Evolutionary conservation across 2,797 vertebrate genomes (phyloP).

Genomic region (Manis pentadactyla): DNA sequence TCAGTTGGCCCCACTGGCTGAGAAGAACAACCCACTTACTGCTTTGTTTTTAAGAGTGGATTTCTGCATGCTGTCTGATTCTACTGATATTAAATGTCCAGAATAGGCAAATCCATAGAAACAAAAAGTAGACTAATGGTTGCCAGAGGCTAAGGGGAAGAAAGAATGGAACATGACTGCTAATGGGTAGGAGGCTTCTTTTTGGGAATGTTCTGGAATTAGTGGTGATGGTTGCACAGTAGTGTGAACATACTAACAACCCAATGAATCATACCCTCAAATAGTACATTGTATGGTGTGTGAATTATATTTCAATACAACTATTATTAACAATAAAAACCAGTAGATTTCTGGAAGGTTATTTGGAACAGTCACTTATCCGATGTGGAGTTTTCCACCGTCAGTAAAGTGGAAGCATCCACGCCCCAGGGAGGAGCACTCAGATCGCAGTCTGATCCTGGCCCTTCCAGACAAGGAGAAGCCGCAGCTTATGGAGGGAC

Average conservation of each 20-base stretch:
- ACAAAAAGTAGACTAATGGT: neutral
- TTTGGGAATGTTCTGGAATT: neutral
- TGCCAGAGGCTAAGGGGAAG: neutral
- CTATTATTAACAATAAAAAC: neutral
- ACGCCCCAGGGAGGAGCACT: neutral
- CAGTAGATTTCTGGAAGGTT: neutral
- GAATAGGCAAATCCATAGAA: neutral
- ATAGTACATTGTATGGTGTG: neutral
- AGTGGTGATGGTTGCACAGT: neutral
- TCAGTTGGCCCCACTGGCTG: neutral
- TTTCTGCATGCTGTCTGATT: neutral
- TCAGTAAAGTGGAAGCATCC: neutral
- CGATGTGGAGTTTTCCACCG: neutral
- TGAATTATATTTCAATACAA: neutral
- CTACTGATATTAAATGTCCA: neutral
- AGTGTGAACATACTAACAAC: neutral
- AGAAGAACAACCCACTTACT: neutral
- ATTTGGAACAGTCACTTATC: neutral
- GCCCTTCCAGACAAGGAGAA: neutral
- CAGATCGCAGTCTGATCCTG: neutral
- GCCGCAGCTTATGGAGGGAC: neutral
- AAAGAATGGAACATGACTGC: neutral
- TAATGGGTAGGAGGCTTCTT: neutral
- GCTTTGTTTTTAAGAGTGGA: neutral
- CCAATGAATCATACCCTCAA: neutral